Conservation (phyloP, 2,888 invertebrate species). For the Apodemia duryi region DNA sequence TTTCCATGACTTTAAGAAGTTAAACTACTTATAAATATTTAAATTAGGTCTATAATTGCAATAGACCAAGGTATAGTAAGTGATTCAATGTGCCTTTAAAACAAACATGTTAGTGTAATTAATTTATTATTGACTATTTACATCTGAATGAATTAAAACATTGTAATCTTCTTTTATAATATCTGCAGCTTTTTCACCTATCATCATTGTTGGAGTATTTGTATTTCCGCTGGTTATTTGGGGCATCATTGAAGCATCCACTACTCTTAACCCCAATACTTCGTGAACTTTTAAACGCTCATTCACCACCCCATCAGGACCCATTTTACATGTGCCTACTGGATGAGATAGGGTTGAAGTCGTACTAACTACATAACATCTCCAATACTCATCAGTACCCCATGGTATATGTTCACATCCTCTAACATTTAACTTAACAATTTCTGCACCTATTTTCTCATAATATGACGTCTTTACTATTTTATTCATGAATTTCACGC, state of each 20-base stretch:
- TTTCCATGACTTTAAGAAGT: no score
- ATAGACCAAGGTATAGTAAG: no score
- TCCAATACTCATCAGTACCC: conserved; percentile 81
- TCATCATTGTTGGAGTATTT: conserved; percentile 64
- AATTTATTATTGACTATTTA: no score
- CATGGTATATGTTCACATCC: conserved; percentile 71
- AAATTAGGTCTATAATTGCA: no score
- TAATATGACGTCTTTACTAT: conserved; percentile 51
- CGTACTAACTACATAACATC: conserved; percentile 78
- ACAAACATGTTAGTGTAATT: no score
- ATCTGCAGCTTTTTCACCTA: conserved; percentile 65
- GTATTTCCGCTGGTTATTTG: conserved; percentile 59
- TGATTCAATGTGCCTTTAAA: no score
- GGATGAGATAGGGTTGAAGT: conserved; percentile 81
- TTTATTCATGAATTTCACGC: conserved; percentile 45
- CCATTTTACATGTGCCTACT: conserved; percentile 69
- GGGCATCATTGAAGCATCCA: conserved; percentile 64
- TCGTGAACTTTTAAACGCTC: conserved; percentile 53
- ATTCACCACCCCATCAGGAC: conserved; percentile 55
- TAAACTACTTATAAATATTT: no score
- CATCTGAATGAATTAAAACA: neutral
- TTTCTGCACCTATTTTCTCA: conserved; percentile 40
- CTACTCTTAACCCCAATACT: conserved; percentile 49
- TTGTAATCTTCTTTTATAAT: conserved; percentile 53
- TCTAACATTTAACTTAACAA: conserved; percentile 54